These are phyloP conservation scores for Cottus gobio DNA, from an alignment of 2,113 vertebrate species.

Conservation along the genomic window DNA sequence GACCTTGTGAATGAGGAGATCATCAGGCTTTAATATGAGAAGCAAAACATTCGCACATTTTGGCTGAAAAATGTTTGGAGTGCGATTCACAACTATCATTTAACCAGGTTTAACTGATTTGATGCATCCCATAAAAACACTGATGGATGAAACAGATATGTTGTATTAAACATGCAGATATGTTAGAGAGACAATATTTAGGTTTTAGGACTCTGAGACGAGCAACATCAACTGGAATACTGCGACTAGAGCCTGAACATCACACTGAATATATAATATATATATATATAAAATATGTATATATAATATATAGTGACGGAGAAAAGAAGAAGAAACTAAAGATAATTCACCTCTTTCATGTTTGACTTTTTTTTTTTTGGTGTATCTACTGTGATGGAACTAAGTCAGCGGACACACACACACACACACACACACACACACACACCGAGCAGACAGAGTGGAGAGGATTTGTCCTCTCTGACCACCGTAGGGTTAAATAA, in stretches of 20 bases:
- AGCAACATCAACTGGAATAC: not conserved
- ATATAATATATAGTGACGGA: slow-evolving; percentile 1
- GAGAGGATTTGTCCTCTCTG: slow-evolving; percentile 75
- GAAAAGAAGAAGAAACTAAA: slow-evolving; percentile 24
- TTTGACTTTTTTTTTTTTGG: slow-evolving; percentile 13
- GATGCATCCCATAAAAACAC: no score
- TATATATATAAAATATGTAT: no score
- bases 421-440: slow-evolving; percentile 39
- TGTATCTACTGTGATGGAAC: slow-evolving; percentile 70
- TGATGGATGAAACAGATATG: not conserved
- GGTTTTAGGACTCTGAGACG: not conserved
- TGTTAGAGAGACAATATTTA: not conserved
- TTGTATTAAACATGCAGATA: not conserved
- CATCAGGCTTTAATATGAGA: no score
- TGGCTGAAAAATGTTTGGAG: no score
- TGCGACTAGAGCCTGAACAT: not conserved
- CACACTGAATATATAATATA: not conserved
- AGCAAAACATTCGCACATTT: no score
- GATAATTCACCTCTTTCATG: slow-evolving; percentile 49
- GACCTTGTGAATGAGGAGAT: no score
- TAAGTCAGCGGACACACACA: slow-evolving; percentile 62
- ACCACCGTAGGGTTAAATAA: slow-evolving; percentile 80
- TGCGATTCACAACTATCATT: no score
- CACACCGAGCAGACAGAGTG: slow-evolving; percentile 48
- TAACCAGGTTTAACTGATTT: no score